A percentile compares a stretch with the other conserved stretches of the same genome.
Conservation (phyloP, 2,888 invertebrate genomes). For the Rhagophthalmus giganteus region DNA sequence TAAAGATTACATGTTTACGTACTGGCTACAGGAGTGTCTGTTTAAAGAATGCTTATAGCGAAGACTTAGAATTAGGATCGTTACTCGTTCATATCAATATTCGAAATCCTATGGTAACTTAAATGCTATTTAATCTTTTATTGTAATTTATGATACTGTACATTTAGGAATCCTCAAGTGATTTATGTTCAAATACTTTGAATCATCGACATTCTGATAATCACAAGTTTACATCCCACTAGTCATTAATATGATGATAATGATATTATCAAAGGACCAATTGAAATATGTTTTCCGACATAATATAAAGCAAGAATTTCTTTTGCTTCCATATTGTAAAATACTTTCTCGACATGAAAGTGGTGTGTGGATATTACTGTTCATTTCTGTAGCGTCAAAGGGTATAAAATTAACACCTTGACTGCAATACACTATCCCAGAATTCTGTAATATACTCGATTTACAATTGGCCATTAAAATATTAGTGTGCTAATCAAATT, state of each 20-base stretch:
- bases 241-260: slow-evolving; percentile 3
- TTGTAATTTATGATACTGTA: slow-evolving; percentile 3
- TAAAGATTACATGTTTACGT: slow-evolving; percentile 70
- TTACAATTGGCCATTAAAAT: too few species aligned
- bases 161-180: slow-evolving; percentile 31
- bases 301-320: not conserved
- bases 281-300: not conserved
- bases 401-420: too few species aligned
- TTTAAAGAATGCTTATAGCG: slow-evolving; percentile 86
- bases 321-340: not conserved
- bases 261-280: not conserved
- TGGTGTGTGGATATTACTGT: too few species aligned
- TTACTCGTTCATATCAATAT: slow-evolving; percentile 81
- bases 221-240: slow-evolving; percentile 14
- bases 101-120: slow-evolving; percentile 53
- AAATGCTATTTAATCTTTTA: not conserved
- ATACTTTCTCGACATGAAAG: too few species aligned
- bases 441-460: too few species aligned
- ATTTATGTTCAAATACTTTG: slow-evolving; percentile 20
- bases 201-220: slow-evolving; percentile 28
- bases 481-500: too few species aligned
- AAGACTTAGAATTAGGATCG: slow-evolving; percentile 89
- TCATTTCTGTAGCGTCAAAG: too few species aligned
- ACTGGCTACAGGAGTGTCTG: slow-evolving; percentile 90
- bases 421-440: too few species aligned